A percentile compares a stretch with the other conserved stretches of the same genome.
phyloP scores from a whole-genome alignment of 2,888 invertebrate species.

The Pollenia labialis region DNA sequence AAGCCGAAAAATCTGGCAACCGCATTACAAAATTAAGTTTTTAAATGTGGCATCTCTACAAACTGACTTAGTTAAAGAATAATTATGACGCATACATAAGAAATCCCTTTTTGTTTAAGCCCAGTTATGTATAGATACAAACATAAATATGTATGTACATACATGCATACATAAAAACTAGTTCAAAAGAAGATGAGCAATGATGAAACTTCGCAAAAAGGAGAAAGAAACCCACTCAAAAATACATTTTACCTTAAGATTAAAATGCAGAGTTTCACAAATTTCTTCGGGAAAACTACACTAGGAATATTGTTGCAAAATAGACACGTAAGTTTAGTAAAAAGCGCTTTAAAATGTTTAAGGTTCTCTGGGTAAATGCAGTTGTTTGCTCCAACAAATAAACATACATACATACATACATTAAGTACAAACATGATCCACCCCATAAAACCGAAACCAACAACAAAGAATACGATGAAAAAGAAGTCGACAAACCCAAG shows the following conservation, averaged over 20 bases:
- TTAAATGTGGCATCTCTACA: constrained; percentile 26
- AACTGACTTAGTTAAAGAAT: not conserved
- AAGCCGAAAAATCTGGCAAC: constrained; percentile 22
- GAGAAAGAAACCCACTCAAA: constrained; percentile 8
- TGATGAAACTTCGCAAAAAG: constrained; percentile 12
- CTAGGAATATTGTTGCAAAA: not conserved
- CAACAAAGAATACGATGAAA: constrained; percentile 32
- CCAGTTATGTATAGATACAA: constrained; percentile 5
- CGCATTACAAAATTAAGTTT: not conserved
- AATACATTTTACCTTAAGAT: constrained; percentile 32
- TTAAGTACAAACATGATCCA: constrained; percentile 64
- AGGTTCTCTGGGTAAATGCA: constrained; percentile 52
- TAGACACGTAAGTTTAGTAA: not conserved
- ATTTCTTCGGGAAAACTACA: not conserved
- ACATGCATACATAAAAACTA: constrained; percentile 25
- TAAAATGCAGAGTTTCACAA: constrained; percentile 41
- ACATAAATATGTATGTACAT: constrained; percentile 1
- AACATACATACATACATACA: constrained; percentile 4
- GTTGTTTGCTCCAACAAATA: not conserved
- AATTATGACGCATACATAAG: constrained; percentile 20
- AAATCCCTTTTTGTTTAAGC: constrained; percentile 14
- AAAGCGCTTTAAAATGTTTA: constrained; percentile 28
- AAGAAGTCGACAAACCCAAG: constrained; percentile 54
- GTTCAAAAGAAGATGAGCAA: constrained; percentile 52
- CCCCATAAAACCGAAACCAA: constrained; percentile 49